Evolutionary conservation across 2,113 vertebrate species (phyloP).

Genomic region (Nyctereutes procyonoides): DNA sequence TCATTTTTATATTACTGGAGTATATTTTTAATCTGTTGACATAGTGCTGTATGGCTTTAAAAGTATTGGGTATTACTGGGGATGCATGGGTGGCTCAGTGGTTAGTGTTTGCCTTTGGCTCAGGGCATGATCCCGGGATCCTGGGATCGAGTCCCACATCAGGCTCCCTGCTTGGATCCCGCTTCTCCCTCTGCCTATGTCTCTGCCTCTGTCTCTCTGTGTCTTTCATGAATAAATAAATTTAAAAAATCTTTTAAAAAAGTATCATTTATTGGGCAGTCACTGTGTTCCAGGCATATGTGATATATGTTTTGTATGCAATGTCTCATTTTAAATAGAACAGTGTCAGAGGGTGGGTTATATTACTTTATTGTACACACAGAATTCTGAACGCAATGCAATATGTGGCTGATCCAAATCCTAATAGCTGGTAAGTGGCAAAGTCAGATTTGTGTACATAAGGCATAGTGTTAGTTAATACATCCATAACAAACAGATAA

Average conservation of each 20-base stretch:
- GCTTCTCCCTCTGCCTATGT: too few species aligned
- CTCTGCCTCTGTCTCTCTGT: too few species aligned
- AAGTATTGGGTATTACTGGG: too few species aligned
- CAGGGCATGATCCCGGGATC: too few species aligned
- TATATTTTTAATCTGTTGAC: background rate
- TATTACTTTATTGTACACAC: background rate
- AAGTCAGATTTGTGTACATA: background rate
- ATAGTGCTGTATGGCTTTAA: background rate
- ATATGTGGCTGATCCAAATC: background rate
- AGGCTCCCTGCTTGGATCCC: too few species aligned
- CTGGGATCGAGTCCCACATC: too few species aligned
- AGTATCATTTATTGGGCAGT: background rate
- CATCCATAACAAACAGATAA: background rate
- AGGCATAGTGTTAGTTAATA: background rate
- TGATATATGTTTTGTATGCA: background rate
- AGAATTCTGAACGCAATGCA: background rate
- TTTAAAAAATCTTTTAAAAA: background rate
- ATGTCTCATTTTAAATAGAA: background rate
- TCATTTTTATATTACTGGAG: background rate
- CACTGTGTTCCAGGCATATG: background rate
- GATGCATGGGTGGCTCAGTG: too few species aligned
- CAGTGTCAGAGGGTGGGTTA: rapidly evolving
- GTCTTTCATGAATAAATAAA: too few species aligned
- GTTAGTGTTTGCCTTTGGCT: too few species aligned
- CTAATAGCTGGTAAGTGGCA: background rate